Percentiles rank a stretch among this genome's conserved stretches.
These are phyloP conservation scores for Zaprionus africanus DNA, from an alignment of 1,140 invertebrate species.

Conservation along the genomic window DNA sequence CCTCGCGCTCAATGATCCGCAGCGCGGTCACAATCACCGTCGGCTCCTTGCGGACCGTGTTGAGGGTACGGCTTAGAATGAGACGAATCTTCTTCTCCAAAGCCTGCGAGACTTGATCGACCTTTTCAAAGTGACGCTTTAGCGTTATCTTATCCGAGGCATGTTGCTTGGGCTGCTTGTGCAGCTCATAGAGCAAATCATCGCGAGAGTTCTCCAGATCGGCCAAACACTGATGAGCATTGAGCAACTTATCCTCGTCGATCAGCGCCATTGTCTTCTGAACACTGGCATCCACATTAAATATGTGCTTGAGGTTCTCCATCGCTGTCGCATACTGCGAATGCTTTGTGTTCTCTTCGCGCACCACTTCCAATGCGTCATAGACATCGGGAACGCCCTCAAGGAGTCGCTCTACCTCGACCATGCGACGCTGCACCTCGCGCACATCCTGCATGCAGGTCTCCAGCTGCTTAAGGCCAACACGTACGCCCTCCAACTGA, in stretches of 20 bases:
- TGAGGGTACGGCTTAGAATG: conserved; percentile 94
- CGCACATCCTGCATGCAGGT: conserved; percentile 94
- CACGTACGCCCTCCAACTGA: conserved; percentile 97
- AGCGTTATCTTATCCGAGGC: conserved; percentile 96
- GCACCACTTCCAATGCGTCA: conserved; percentile 91
- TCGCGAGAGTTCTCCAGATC: conserved; percentile 98
- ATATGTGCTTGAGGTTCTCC: conserved; percentile 99
- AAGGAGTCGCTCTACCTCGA: conserved; percentile 89
- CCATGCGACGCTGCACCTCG: conserved; percentile 88
- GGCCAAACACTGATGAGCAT: conserved; percentile 97
- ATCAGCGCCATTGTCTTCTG: conserved; percentile 97
- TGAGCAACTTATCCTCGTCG: conserved; percentile 96
- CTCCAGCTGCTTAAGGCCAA: conserved; percentile 96
- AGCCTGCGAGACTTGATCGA: conserved; percentile 95
- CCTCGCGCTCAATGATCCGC: conserved; percentile 98
- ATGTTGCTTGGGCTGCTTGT: conserved; percentile 94
- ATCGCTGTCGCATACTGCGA: conserved; percentile 98
- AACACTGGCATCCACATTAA: conserved; percentile 98
- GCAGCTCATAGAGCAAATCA: conserved; percentile 97
- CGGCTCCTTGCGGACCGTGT: conserved; percentile 97
- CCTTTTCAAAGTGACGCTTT: conserved; percentile 98
- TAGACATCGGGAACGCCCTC: conserved; percentile 89
- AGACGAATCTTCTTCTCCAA: conserved; percentile 96
- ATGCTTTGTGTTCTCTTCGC: conserved; percentile 96
- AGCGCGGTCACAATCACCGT: conserved; percentile 98